Evolutionary conservation across 2,797 vertebrate species (phyloP).

Genomic region (Chaunax sp.): DNA sequence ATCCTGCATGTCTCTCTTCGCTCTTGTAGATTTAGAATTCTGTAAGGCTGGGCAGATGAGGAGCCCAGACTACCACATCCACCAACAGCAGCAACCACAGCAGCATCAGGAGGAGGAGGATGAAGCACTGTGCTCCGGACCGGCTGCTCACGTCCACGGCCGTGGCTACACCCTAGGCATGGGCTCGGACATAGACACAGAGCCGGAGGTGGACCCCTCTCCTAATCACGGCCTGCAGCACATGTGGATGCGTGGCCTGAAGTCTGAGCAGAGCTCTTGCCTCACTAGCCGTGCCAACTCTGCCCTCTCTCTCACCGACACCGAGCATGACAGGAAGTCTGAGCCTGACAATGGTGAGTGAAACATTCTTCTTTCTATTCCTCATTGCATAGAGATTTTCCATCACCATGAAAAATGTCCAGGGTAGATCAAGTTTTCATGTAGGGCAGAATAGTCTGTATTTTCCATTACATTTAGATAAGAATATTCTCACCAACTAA

Average conservation of each 20-base stretch:
- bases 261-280: slow-evolving; percentile 96
- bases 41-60: slow-evolving; percentile 88
- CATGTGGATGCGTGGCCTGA: slow-evolving; percentile 97
- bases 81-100: slow-evolving; percentile 73
- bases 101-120: slow-evolving; percentile 79
- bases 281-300: slow-evolving; percentile 97
- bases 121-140: slow-evolving; percentile 82
- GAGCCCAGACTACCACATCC: slow-evolving; percentile 88
- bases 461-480: slow-evolving; percentile 22
- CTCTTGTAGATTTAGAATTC: slow-evolving; percentile 90
- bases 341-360: slow-evolving; percentile 95
- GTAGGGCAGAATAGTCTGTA: background rate
- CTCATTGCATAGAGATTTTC: slow-evolving; percentile 1
- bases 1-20: slow-evolving; percentile 32
- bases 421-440: slow-evolving; percentile 1
- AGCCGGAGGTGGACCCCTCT: slow-evolving; percentile 92
- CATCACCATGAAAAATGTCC: slow-evolving; percentile 12
- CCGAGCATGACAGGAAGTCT: slow-evolving; percentile 97
- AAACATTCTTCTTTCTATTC: background rate
- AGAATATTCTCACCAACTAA: slow-evolving; percentile 20
- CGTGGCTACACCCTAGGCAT: slow-evolving; percentile 90
- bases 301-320: slow-evolving; percentile 95
- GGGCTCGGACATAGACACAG: slow-evolving; percentile 93
- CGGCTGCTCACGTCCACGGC: slow-evolving; percentile 73
- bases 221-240: slow-evolving; percentile 91